Evolutionary conservation across 2,888 invertebrate species (phyloP), one percentile per base, ranked within the genome.

Genomic region (Zootermopsis nevadensis): DNA sequence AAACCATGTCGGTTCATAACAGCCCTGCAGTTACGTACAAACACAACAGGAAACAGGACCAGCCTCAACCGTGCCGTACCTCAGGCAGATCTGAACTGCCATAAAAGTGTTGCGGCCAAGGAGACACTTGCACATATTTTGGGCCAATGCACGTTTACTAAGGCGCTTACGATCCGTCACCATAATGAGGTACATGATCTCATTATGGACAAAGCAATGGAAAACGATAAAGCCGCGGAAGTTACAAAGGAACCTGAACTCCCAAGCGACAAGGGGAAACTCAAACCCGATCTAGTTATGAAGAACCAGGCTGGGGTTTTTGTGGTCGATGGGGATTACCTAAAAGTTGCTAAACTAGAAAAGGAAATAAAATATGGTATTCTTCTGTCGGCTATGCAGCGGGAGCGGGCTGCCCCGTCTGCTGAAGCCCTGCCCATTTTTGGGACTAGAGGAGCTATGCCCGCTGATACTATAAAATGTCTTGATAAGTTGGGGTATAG

Each of bases 81-180:
- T 6, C 48, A 81, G 67, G 22, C 0, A 27, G 69, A 72, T 22
- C 27, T 84, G 30, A 38, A 31, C 24, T 88, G 88, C 84, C 79
- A 88, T 10, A 86, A 86, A 79, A 89, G 88, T 80, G 38, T 80
- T 2, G 24, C 35, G 60, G 83, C 85, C 82, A 81, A 82, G 3
- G 88, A 89, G 86, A 89, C 88, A 31, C 87, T 87, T 48, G 87
- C 85, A 0, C 88, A 88, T 82, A 86, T 88, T 10, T 83, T 88
- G 24, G 88, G 88, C 8, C 38, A 55, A 10, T 85, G 85, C 30
- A 6, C 33, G 22, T n/a, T 42, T 19, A 80, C 67, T 10, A 83
- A 84, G 77, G 15, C 60, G 2, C 22, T 24, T 1, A 33, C n/a
- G n/a, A n/a, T n/a, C n/a, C n/a, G n/a, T n/a, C n/a, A 83, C n/a